These are phyloP conservation scores for Melangyna quadrimaculata DNA, from an alignment of 2,888 invertebrate genomes.

Conservation along the genomic window DNA sequence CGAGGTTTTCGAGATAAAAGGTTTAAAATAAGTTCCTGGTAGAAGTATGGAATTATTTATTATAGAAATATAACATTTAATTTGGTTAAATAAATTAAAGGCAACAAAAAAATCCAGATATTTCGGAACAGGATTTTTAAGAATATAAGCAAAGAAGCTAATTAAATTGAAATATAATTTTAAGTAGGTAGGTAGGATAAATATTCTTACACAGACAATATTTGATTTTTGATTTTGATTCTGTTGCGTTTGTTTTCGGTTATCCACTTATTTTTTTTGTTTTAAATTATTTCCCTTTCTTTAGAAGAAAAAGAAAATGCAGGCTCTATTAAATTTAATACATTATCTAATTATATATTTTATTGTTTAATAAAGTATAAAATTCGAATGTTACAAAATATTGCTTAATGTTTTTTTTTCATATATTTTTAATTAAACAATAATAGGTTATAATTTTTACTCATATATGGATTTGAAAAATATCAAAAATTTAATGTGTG, in stretches of 20 bases:
- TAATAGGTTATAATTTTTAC: background rate
- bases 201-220: background rate
- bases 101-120: background rate
- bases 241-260: background rate
- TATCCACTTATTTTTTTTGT: background rate
- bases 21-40: too few species aligned
- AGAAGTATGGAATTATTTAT: too few species aligned
- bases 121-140: background rate
- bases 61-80: too few species aligned
- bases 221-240: constrained; percentile 24
- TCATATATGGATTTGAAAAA: background rate
- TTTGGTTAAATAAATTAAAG: background rate
- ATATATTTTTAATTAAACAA: background rate
- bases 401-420: background rate
- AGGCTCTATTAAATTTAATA: background rate
- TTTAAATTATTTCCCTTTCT: background rate
- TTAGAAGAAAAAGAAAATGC: background rate
- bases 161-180: too few species aligned
- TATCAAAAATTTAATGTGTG: background rate
- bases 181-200: too few species aligned
- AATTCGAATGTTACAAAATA: constrained; percentile 31
- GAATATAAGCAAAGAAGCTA: background rate
- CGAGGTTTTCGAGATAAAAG: too few species aligned
- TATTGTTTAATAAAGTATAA: constrained; percentile 10
- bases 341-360: background rate